These are phyloP conservation scores for Macroglossus sobrinus DNA, from an alignment of 2,113 vertebrate genomes.

Conservation along the genomic window DNA sequence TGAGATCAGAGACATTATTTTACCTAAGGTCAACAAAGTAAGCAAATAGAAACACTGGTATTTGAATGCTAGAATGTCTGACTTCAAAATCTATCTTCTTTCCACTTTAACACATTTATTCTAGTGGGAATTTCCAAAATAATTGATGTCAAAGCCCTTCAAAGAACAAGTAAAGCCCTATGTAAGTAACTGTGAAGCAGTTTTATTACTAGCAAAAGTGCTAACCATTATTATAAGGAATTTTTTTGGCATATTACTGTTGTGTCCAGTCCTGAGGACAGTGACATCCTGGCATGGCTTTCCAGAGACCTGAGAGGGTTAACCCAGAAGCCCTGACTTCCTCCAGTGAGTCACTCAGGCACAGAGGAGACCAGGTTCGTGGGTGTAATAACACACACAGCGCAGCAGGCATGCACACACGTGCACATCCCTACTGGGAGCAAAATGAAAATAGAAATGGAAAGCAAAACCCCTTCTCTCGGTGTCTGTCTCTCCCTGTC, in stretches of 20 bases:
- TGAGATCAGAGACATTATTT: neutral
- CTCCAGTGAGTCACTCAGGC: conserved; percentile 9
- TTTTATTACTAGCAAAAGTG: neutral
- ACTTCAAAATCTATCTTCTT: neutral
- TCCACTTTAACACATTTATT: neutral
- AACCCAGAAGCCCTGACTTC: conserved; percentile 12
- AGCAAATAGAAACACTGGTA: neutral
- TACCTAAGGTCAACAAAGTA: neutral
- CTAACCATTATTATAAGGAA: neutral
- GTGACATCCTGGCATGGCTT: neutral
- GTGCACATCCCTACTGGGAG: neutral
- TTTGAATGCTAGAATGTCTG: neutral
- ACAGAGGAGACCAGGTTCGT: neutral
- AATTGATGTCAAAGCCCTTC: neutral
- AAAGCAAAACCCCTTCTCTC: conserved; percentile 20
- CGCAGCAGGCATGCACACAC: neutral
- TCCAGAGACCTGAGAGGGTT: neutral
- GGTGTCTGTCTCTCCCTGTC: conserved; percentile 9
- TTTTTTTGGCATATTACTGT: neutral
- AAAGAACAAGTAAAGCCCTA: neutral
- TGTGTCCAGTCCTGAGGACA: neutral
- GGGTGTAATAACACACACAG: conserved; percentile 25
- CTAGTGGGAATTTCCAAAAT: neutral
- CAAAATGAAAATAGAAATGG: conserved; percentile 46
- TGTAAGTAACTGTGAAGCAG: neutral